Percentiles rank a stretch among this genome's conserved stretches.
Conservation (phyloP, 2,888 invertebrate genomes). For the Bombylius major region DNA sequence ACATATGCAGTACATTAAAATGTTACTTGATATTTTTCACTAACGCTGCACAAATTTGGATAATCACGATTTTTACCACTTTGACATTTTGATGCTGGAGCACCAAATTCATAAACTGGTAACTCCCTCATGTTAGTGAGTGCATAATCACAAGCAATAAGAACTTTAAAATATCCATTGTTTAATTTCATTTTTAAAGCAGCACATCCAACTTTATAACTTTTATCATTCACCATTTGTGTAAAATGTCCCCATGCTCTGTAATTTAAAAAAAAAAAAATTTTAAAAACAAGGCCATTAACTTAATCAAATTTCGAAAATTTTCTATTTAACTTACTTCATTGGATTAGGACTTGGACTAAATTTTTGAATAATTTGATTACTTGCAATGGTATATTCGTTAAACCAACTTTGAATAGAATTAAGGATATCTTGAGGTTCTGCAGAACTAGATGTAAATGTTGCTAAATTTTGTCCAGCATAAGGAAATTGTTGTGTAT, state of each 20-base stretch:
- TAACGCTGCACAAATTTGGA: constrained; percentile 22
- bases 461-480: constrained; percentile 29
- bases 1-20: no score
- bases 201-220: not conserved
- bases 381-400: not conserved
- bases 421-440: not conserved
- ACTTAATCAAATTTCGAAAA: not conserved
- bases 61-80: not conserved
- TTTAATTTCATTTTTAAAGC: not conserved
- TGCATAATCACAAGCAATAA: not conserved
- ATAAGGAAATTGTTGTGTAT: constrained; percentile 24
- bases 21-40: not conserved
- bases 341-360: no score
- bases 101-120: not conserved
- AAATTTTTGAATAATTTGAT: no score
- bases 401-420: constrained; percentile 1
- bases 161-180: not conserved
- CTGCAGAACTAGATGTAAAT: no score
- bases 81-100: not conserved
- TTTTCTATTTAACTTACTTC: no score
- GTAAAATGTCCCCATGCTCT: not conserved
- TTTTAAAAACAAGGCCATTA: not conserved
- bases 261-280: not conserved
- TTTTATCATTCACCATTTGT: not conserved
- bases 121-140: not conserved